Base-by-base conservation (phyloP, 2,797 vertebrate genomes). In the Girardinus metallicus region DNA sequence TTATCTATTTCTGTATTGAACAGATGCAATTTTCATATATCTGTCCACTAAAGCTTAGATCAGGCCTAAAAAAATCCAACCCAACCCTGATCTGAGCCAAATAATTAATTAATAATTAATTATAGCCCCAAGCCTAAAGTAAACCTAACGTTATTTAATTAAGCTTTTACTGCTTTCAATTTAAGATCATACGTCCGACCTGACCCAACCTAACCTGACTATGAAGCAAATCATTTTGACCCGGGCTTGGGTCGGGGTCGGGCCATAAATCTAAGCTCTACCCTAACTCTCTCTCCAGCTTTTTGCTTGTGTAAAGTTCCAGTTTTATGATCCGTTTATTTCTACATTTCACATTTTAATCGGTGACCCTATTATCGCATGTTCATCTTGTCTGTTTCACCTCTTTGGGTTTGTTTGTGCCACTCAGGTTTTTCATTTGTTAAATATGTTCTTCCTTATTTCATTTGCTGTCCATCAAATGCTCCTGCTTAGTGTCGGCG, bases 361-460 rank as follows among this genome's bases (percentile, higher is more conserved):
- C 12, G 0, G 11, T 34, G 29, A 16, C 2, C n/a, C 13, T 16
- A 2, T 34, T 62, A 31, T 29, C 31, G 29, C 5, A 29, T 31
- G n/a, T 60, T 60, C 57, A 29, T 60, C 57, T 29, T 15, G 29
- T 60, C 57, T 62, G 57, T 62, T 62, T 62, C 57, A 62, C 57
- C 57, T 34, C 12, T 60, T 12, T 5, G 55, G 55, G 55, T 29
- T 57, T 60, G 55, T 60, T 60, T 60, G 26, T 60, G 55, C n/a
- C n/a, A 13, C 55, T 60, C 12, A 15, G 26, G 55, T 60, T 15
- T n/a, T 29, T 60, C 29, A 57, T 57, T 57, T 29, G 55, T 60
- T 60, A 16, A 29, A 34, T 29, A 13, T 15, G 34, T 62, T 62
- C 57, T 15, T 62, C 57, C 57, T 62, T 5, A 57, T 57, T n/a